Percentiles rank a stretch among this genome's conserved stretches.
phyloP scores from a whole-genome alignment of 37 sponge, comb jelly and placozoan genomes.

The Corticium candelabrum region DNA sequence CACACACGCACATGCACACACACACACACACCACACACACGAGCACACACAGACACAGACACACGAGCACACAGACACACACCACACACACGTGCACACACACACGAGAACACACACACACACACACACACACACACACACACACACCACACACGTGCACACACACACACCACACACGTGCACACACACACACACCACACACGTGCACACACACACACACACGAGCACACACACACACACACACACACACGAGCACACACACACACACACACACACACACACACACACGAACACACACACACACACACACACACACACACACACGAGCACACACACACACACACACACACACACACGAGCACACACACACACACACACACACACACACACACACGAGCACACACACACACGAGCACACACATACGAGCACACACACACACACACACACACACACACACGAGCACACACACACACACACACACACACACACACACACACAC shows the following conservation, averaged over 20 bases:
- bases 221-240: background rate
- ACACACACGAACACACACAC: too few species aligned
- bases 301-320: conserved; percentile 5
- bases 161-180: too few species aligned
- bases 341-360: background rate
- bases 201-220: background rate
- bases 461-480: conserved; percentile 21
- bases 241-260: too few species aligned
- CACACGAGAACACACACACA: too few species aligned
- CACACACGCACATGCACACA: background rate
- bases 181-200: too few species aligned
- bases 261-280: too few species aligned
- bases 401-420: background rate
- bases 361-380: background rate
- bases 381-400: conserved; percentile 19
- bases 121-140: too few species aligned
- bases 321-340: conserved; percentile 1
- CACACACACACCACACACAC: too few species aligned
- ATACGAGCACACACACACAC: too few species aligned
- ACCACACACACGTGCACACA: too few species aligned
- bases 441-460: conserved; percentile 19
- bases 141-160: too few species aligned
- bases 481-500: background rate
- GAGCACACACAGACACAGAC: conserved; percentile 11
- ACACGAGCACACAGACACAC: background rate